Evolutionary conservation across 2,797 vertebrate species (phyloP), one percentile per base, ranked within the genome.

Genomic region (Gymnoscopelus braueri): DNA sequence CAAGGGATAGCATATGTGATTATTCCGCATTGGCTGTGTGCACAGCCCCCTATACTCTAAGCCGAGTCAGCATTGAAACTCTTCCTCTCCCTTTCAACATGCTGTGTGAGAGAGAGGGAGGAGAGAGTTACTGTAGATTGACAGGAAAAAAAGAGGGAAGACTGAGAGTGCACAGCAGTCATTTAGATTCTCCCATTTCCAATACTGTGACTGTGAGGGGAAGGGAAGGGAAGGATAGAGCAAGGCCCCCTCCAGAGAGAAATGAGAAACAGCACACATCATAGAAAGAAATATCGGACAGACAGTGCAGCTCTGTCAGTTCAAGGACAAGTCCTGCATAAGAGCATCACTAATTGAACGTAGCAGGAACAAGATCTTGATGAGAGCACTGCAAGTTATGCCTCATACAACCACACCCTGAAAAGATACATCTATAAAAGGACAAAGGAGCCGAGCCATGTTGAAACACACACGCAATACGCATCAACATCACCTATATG

Each of bases 381-480:
- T n/a, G 3, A 65, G 13, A 29, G 35, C 32, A 54, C 10, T 44
- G 12, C 13, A 23, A 10, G 19, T 15, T 11, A 55, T 24, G 5
- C 29, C 6, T 15, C n/a, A 39, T 12, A 12, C n/a, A 50, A 32
- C 48, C 62, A 53, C 50, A 63, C 8, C 15, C 62, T 12, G 7
- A 9, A 53, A 14, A 59, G 23, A 66, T 8, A 5, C 7, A 60
- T 15, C 49, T 26, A 39, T 51, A 8, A 68, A 6, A 44, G 3
- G 7, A 57, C 39, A 5, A 47, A 26, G 39, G 39, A 44, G 80
- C 80, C 78, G 39, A 44, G 80, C 80, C 78, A 84, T 76, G 73
- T 72, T 84, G 82, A 89, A 89, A 82, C 87, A 79, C 84, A 82
- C 5, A 70, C 65, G 90, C 89, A 90, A 67, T 50, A 63, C 5